Evolutionary conservation across 1,140 invertebrate genomes (phyloP), one percentile per base, ranked within the genome.

Genomic region (Drosophila navojoa): DNA sequence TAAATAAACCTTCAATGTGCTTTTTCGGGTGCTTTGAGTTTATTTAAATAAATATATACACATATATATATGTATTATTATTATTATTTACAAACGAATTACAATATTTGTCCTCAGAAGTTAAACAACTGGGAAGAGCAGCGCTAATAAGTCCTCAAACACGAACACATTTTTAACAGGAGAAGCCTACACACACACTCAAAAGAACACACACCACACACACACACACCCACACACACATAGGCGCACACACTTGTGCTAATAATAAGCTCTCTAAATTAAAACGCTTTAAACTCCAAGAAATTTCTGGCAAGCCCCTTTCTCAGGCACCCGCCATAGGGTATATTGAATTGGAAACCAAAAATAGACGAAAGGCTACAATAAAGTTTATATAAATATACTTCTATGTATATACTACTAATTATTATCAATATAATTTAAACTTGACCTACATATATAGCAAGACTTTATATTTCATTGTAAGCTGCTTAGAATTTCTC

Each of bases 201-300:
- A 40, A 19, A 2, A 19, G 2, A 1, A 19, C 19, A 19, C 19
- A 32, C 5, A 6, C 1, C 19, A 19, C 19, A 19, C 19, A 19
- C 19, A 19, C 19, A 32, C 5, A 6, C 1, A 11, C 53, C 1
- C 11, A 40, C 53, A 38, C 29, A 38, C 4, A 42, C 4, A 38
- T 38, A 40, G 11, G 5, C 22, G 10, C 11, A 35, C 25, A 54
- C 38, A 10, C 29, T 22, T 27, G 38, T 38, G 25, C 32, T 22
- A 44, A 60, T 61, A 47, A 60, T 69, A 44, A 69, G 47, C 38
- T n/a, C 16, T 15, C 9, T 68, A 58, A 68, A 68, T 42, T 60
- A 58, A 60, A 68, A 68, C 53, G 49, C 57, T 60, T 61, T 19
- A 45, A 69, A 69, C 55, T 61, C 49, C 29, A 22, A 69, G 53